Evolutionary conservation across 2,113 vertebrate species (phyloP).

Genomic region (Globicephala melas): DNA sequence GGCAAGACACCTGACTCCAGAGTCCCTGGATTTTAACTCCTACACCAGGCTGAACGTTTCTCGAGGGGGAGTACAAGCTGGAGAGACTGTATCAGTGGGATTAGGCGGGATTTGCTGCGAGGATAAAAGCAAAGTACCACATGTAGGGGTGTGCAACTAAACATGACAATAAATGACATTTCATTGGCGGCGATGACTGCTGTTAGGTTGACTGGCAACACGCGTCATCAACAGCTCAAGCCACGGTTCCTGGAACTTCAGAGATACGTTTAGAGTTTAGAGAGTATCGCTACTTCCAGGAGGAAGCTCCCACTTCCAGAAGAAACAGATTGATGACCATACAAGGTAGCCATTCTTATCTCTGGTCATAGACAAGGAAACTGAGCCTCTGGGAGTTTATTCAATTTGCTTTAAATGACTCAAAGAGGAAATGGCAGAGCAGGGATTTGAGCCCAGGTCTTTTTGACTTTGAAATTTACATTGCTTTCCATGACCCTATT

Average conservation of each 20-base stretch:
- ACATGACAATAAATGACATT: fast-evolving
- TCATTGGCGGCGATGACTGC: neutral
- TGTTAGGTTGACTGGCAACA: neutral
- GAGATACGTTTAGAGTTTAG: neutral
- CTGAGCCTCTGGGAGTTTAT: neutral
- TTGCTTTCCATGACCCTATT: neutral
- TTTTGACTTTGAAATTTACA: neutral
- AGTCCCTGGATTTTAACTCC: neutral
- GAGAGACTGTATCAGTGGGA: neutral
- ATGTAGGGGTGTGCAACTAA: fast-evolving
- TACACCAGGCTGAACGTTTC: neutral
- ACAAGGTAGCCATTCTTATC: neutral
- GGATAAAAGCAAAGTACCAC: neutral
- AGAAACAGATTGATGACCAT: neutral
- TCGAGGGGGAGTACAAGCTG: neutral
- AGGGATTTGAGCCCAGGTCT: neutral
- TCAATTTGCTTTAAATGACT: neutral
- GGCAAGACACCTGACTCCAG: neutral
- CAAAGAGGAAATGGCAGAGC: neutral
- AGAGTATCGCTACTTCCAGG: neutral
- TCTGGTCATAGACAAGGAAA: neutral
- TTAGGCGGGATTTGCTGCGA: too few species aligned
- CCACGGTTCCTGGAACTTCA: neutral
- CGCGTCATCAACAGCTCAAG: neutral
- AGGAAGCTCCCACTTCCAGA: neutral